Base-by-base conservation (phyloP, 1,140 invertebrate species). In the Caenorhabditis elegans region DNA sequence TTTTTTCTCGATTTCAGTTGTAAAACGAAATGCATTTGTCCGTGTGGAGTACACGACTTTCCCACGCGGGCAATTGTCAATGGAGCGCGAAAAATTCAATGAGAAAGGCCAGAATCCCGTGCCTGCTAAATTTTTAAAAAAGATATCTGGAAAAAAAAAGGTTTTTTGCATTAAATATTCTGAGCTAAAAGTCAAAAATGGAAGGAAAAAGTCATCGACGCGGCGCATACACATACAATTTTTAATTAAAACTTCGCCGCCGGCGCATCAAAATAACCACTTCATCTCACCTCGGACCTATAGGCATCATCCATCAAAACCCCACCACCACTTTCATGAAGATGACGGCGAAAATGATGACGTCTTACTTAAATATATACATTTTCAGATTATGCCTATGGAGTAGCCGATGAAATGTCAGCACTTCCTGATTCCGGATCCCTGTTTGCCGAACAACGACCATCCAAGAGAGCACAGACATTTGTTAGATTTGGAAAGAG, bases 401-500 rank as follows among this genome's bases (percentile, higher is more conserved):
- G 60, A 11, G 60, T 70, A n/a, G 60, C 60, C 22, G 60, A 70
- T 39, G 60, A 60, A 17, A 60, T 39, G 60, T 11, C 31, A 28
- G 51, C 53, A 70, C 60, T 70, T 39, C 60, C 60, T 22, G 60
- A 70, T 39, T 31, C 36, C 5, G 34, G 60, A 39, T 70, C 60
- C 31, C 22, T 70, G 60, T 70, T 39, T 26, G 60, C 60, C n/a
- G 60, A 70, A 39, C n/a, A n/a, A n/a, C 60, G 60, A 39, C 60
- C 60, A 70, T n/a, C 60, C 19, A 79, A 79, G 39, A 49, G 86
- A 78, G 86, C 86, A 22, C 86, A 87, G 31, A 87, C 86, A 8
- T 87, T 87, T 47, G 86, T 87, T 47, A 82, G 86, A n/a, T 87
- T 87, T 48, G 86, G 86, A 39, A 87, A 87, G 78, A 80, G 86